A percentile compares a stretch with the other conserved stretches of the same genome.
Conservation (phyloP, 1,140 invertebrate species). For the Artemia franciscana region DNA sequence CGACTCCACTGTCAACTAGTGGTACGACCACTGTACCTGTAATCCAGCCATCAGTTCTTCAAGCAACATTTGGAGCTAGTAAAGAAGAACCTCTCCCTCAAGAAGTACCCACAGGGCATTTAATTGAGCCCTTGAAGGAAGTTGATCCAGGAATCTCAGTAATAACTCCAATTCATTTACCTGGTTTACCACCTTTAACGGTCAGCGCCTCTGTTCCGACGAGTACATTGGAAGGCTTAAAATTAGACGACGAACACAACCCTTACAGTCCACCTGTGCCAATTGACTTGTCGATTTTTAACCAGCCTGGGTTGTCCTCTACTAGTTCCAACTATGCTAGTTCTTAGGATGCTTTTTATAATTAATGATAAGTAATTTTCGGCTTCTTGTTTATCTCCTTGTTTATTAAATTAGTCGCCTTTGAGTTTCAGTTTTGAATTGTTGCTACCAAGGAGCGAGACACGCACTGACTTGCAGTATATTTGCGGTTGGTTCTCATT, state of each 20-base stretch:
- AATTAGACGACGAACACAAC: background rate
- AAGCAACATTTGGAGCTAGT: background rate
- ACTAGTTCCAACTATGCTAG: too few species aligned
- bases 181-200: slow-evolving; percentile 57
- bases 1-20: background rate
- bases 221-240: slow-evolving; percentile 9
- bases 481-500: too few species aligned
- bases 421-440: too few species aligned
- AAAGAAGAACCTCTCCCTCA: slow-evolving; percentile 3
- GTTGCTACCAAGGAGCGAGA: too few species aligned
- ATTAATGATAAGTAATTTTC: too few species aligned
- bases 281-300: background rate
- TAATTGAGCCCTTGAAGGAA: background rate
- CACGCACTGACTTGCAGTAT: too few species aligned
- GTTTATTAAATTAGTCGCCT: too few species aligned
- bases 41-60: background rate
- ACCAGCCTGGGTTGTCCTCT: too few species aligned
- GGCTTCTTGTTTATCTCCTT: too few species aligned
- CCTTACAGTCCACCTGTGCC: background rate
- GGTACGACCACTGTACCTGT: background rate
- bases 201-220: slow-evolving; percentile 37
- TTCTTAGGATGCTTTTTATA: too few species aligned
- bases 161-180: slow-evolving; percentile 44
- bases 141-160: slow-evolving; percentile 16
- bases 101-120: slow-evolving; percentile 7